Percentiles rank a stretch among this genome's conserved stretches.
Evolutionary conservation across 2,888 invertebrate species (phyloP).

Genomic region (Suillia variegata): DNA sequence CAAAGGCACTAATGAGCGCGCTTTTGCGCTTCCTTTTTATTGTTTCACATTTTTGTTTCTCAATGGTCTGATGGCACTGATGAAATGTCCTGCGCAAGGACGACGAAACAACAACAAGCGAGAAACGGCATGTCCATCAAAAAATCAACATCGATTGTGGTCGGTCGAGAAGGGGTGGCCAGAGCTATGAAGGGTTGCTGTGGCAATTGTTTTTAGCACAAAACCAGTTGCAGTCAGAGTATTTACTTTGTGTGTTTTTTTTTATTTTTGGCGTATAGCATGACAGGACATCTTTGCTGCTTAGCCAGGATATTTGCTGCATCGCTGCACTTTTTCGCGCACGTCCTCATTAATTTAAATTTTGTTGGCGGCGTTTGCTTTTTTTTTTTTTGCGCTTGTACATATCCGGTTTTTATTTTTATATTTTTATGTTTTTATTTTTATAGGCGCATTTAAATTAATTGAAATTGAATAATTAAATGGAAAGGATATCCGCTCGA

Average conservation of each 20-base stretch:
- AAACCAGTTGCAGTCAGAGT: slow-evolving; percentile 2
- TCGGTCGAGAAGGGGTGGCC: too few species aligned
- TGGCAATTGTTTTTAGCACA: background rate
- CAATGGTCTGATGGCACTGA: background rate
- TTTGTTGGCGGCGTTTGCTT: slow-evolving; percentile 10
- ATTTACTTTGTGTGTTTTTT: too few species aligned
- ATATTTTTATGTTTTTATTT: background rate
- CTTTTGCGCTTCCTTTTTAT: background rate
- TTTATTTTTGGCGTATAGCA: too few species aligned
- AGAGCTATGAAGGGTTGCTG: too few species aligned
- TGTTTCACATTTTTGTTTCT: background rate
- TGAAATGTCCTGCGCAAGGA: slow-evolving; percentile 9
- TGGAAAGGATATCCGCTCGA: background rate
- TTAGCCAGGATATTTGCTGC: slow-evolving; percentile 11
- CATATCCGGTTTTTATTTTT: background rate
- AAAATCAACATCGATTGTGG: background rate
- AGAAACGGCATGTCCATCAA: slow-evolving; percentile 6
- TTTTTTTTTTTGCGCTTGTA: background rate
- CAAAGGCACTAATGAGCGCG: too few species aligned
- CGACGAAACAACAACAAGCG: too few species aligned
- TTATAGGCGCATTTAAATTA: background rate
- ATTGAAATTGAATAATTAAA: background rate
- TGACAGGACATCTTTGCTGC: too few species aligned
- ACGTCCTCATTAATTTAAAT: slow-evolving; percentile 14
- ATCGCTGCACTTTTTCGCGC: slow-evolving; percentile 9